Evolutionary conservation across 2,113 vertebrate genomes (phyloP).

Genomic region (Scolopax mira): DNA sequence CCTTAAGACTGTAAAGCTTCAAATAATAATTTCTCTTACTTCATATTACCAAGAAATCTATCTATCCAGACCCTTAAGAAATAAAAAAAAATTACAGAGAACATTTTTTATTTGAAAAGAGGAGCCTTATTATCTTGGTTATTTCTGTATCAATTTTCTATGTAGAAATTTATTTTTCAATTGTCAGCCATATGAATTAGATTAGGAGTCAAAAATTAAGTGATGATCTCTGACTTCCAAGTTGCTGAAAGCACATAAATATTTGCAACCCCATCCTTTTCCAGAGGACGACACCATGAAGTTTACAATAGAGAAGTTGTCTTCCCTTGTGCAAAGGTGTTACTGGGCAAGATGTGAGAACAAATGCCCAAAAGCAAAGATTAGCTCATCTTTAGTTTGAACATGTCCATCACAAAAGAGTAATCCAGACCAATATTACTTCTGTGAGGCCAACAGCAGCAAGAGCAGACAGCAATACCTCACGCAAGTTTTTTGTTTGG

Average conservation of each 20-base stretch:
- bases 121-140: neutral
- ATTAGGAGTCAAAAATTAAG: neutral
- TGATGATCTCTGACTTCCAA: neutral
- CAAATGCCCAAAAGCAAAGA: neutral
- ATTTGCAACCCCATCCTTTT: neutral
- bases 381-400: neutral
- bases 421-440: neutral
- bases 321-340: neutral
- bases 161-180: neutral
- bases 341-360: neutral
- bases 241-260: neutral
- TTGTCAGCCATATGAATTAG: neutral
- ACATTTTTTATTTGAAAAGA: neutral
- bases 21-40: neutral
- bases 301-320: neutral
- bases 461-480: neutral
- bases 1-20: neutral
- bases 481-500: neutral
- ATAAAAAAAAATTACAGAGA: neutral
- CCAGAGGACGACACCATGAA: neutral
- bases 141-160: neutral
- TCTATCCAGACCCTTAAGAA: neutral
- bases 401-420: neutral
- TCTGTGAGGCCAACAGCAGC: neutral
- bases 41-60: neutral